Percentiles rank a stretch among this genome's conserved stretches.
These are phyloP conservation scores for Elephantulus edwardii DNA, from an alignment of 2,113 vertebrate species.

Conservation along the genomic window DNA sequence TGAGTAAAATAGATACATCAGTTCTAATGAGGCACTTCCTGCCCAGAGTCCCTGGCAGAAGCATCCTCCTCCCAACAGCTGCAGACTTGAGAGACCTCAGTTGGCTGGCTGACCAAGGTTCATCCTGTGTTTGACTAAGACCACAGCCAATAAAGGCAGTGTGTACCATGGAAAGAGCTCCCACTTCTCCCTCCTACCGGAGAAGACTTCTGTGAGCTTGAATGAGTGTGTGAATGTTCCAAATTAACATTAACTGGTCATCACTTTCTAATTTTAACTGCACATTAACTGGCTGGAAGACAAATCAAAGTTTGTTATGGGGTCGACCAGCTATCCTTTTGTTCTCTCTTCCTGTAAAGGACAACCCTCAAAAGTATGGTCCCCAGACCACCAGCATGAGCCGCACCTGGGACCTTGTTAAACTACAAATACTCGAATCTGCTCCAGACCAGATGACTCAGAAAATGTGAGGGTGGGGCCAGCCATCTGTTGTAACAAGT, in stretches of 20 bases:
- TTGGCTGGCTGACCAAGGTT: constrained; percentile 73
- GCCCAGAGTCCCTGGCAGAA: constrained; percentile 56
- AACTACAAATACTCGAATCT: neutral
- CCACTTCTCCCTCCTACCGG: constrained; percentile 70
- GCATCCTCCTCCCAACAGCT: constrained; percentile 68
- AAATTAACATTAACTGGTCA: constrained; percentile 61
- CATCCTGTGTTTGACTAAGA: constrained; percentile 64
- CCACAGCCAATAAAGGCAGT: constrained; percentile 69
- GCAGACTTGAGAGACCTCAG: constrained; percentile 63
- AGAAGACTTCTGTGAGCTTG: constrained; percentile 68
- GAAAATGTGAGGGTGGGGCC: neutral
- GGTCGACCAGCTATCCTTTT: neutral
- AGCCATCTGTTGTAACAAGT: neutral
- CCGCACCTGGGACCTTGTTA: neutral
- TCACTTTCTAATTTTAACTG: constrained; percentile 57
- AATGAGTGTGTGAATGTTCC: constrained; percentile 68
- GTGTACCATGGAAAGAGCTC: constrained; percentile 60
- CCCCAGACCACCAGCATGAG: neutral
- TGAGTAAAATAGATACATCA: constrained; percentile 41
- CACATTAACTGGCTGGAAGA: constrained; percentile 9
- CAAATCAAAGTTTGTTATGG: constrained; percentile 35
- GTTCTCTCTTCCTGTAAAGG: neutral
- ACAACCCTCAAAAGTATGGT: neutral
- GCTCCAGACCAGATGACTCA: neutral
- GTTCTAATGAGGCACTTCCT: constrained; percentile 74